Conservation (phyloP, 2,797 vertebrate genomes). For the Semotilus atromaculatus region DNA sequence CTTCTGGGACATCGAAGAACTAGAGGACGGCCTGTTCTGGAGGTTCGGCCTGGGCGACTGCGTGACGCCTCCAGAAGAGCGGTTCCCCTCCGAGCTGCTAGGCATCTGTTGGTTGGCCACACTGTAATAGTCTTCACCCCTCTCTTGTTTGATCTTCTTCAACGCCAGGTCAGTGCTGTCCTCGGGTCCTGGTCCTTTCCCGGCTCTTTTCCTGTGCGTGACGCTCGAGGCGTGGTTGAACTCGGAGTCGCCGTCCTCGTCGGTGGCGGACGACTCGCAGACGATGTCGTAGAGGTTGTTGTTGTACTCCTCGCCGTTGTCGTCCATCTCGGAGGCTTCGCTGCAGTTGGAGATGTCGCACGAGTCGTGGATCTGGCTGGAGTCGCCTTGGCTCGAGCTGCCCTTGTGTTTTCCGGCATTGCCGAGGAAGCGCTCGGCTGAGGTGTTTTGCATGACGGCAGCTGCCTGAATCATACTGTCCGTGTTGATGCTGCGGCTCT, state of each 20-base stretch:
- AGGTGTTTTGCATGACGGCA: slow-evolving; percentile 79
- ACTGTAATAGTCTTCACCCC: slow-evolving; percentile 84
- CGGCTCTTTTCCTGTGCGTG: slow-evolving; percentile 73
- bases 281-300: slow-evolving; percentile 85
- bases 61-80: slow-evolving; percentile 64
- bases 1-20: slow-evolving; percentile 69
- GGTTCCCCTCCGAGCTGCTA: slow-evolving; percentile 68
- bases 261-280: slow-evolving; percentile 87
- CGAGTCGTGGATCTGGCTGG: slow-evolving; percentile 81
- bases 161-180: slow-evolving; percentile 74
- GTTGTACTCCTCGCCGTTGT: slow-evolving; percentile 84
- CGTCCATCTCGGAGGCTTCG: slow-evolving; percentile 84
- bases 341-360: slow-evolving; percentile 89
- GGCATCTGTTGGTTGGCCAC: slow-evolving; percentile 83
- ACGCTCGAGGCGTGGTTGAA: slow-evolving; percentile 69
- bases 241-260: slow-evolving; percentile 87
- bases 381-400: slow-evolving; percentile 76
- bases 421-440: slow-evolving; percentile 79
- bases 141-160: slow-evolving; percentile 91
- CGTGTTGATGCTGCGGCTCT: slow-evolving; percentile 82
- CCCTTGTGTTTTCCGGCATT: slow-evolving; percentile 79
- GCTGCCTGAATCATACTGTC: slow-evolving; percentile 83
- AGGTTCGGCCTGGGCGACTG: slow-evolving; percentile 80
- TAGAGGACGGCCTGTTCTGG: slow-evolving; percentile 63
- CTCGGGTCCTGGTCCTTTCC: slow-evolving; percentile 47